phyloP scores from a whole-genome alignment of 2,797 vertebrate species.

The Cephalopachus bancanus region DNA sequence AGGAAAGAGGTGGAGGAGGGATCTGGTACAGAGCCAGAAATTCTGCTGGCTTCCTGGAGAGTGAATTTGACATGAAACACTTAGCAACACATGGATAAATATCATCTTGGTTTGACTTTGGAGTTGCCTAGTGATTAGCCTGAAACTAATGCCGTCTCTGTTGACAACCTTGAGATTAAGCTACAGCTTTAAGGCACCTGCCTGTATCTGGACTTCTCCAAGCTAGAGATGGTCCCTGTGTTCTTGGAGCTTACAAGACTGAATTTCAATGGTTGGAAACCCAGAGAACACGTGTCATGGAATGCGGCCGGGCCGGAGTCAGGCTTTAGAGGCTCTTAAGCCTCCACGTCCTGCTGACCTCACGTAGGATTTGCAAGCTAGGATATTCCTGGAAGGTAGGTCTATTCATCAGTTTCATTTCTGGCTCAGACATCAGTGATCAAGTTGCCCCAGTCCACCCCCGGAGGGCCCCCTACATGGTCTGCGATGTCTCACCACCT shows the following conservation, averaged over 20 bases:
- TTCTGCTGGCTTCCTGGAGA: neutral
- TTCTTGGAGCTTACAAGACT: neutral
- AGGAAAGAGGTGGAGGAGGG: neutral
- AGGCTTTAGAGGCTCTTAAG: too few species aligned
- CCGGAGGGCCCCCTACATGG: neutral
- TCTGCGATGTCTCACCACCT: neutral
- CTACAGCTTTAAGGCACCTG: neutral
- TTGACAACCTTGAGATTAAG: neutral
- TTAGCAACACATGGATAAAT: neutral
- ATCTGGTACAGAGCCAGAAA: neutral
- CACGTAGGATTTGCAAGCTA: neutral
- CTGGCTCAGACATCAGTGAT: neutral
- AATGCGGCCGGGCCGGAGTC: neutral
- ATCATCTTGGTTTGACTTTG: neutral
- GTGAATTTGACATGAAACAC: neutral
- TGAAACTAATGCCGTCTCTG: neutral
- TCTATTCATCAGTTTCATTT: neutral
- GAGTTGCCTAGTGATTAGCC: slow-evolving; percentile 2
- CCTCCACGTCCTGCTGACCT: neutral
- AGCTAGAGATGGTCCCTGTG: neutral
- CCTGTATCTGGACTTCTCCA: neutral
- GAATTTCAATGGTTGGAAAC: neutral
- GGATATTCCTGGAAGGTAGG: neutral
- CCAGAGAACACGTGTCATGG: neutral
- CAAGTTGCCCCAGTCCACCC: neutral